Conservation (phyloP, 2,888 invertebrate species). For the Thymelicus sylvestris region DNA sequence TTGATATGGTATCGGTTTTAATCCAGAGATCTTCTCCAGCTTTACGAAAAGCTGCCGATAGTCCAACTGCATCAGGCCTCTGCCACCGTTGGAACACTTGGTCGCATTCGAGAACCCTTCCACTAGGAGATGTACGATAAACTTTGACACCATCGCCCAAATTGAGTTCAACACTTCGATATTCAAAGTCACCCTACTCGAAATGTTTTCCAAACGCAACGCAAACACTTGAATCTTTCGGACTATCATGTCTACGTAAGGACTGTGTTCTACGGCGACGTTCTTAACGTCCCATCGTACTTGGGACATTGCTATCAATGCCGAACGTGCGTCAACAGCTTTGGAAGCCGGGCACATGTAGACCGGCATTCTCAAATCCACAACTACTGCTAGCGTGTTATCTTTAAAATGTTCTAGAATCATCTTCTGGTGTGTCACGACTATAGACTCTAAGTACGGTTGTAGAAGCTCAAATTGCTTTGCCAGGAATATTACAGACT, state of each 20-base stretch:
- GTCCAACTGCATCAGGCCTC: constrained; percentile 99
- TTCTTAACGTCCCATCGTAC: constrained; percentile 98
- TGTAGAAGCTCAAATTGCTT: constrained; percentile 94
- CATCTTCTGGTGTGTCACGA: constrained; percentile 88
- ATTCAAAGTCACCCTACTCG: constrained; percentile 89
- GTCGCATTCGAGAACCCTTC: constrained; percentile 97
- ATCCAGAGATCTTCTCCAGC: constrained; percentile 92
- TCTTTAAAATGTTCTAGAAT: constrained; percentile 89
- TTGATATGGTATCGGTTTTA: constrained; percentile 94
- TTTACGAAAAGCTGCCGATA: constrained; percentile 97
- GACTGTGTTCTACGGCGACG: constrained; percentile 96
- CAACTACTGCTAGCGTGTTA: constrained; percentile 89
- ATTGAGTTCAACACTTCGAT: constrained; percentile 88
- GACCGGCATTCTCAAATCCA: constrained; percentile 92
- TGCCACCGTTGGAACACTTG: constrained; percentile 97
- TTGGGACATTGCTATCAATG: constrained; percentile 94
- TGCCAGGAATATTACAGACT: constrained; percentile 95
- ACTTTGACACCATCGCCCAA: constrained; percentile 95
- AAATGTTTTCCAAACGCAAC: constrained; percentile 90
- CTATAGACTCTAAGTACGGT: constrained; percentile 92
- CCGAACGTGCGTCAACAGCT: constrained; percentile 90
- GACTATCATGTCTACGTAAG: constrained; percentile 92
- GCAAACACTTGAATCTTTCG: constrained; percentile 91
- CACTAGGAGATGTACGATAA: constrained; percentile 94
- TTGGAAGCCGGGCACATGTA: constrained; percentile 94